Percentiles rank a stretch among this genome's conserved stretches.
Conservation (phyloP, 2,888 invertebrate species). For the Clusia tigrina region DNA sequence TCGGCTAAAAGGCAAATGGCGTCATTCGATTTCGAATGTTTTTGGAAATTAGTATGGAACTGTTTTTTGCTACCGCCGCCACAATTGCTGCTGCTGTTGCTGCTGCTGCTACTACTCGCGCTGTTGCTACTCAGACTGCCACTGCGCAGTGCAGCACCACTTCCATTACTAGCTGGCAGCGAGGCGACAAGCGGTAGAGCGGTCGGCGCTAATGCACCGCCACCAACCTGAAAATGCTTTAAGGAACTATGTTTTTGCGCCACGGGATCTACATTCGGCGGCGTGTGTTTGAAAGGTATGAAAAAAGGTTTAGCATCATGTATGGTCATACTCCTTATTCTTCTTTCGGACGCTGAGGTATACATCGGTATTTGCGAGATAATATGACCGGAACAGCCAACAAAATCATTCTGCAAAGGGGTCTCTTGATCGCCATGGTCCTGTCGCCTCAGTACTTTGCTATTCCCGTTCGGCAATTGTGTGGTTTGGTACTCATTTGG, state of each 20-base stretch:
- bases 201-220: slow-evolving; percentile 35
- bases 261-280: slow-evolving; percentile 47
- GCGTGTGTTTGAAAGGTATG: slow-evolving; percentile 52
- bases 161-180: slow-evolving; percentile 51
- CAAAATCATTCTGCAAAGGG: slow-evolving; percentile 23
- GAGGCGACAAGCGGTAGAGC: slow-evolving; percentile 34
- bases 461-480: slow-evolving; percentile 53
- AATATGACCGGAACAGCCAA: slow-evolving; percentile 43
- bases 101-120: slow-evolving; percentile 43
- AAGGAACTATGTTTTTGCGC: slow-evolving; percentile 58
- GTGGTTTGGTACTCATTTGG: slow-evolving; percentile 52
- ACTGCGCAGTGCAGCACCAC: slow-evolving; percentile 49
- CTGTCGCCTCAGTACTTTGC: slow-evolving; percentile 30
- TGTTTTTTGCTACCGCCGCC: slow-evolving; percentile 49
- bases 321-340: too few species aligned
- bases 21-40: slow-evolving; percentile 57
- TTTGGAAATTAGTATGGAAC: slow-evolving; percentile 55
- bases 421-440: slow-evolving; percentile 30
- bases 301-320: slow-evolving; percentile 50
- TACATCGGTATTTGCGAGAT: slow-evolving; percentile 54
- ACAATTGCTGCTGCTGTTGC: slow-evolving; percentile 48
- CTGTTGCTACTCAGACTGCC: slow-evolving; percentile 51
- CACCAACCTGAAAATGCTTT: slow-evolving; percentile 43
- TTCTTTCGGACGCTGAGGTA: slow-evolving; percentile 50
- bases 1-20: slow-evolving; percentile 57